Percentiles rank a stretch among this genome's conserved stretches.
Evolutionary conservation across 2,888 invertebrate species (phyloP).

Genomic region (Chironomus riparius): DNA sequence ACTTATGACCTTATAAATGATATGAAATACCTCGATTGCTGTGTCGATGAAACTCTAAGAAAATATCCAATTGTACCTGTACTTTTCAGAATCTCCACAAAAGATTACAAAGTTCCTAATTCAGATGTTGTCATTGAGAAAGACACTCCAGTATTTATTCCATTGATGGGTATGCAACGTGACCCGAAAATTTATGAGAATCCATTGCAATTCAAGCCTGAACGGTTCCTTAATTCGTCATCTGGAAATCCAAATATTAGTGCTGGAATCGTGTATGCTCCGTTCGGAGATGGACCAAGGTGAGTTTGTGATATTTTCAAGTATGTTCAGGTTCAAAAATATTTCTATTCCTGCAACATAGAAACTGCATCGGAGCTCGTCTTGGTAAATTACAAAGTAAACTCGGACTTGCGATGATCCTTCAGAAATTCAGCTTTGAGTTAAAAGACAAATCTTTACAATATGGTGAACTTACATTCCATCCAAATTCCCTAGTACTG

Average conservation of each 20-base stretch:
- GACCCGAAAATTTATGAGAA: slow-evolving; percentile 5
- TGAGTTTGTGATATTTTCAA: neutral
- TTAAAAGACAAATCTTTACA: neutral
- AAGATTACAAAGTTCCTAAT: neutral
- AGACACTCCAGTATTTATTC: slow-evolving; percentile 20
- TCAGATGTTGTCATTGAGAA: neutral
- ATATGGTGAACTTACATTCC: neutral
- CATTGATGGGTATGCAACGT: neutral
- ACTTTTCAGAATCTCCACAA: neutral
- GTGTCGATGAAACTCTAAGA: slow-evolving; percentile 27
- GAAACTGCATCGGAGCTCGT: neutral
- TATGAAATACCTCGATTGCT: slow-evolving; percentile 30
- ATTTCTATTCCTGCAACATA: neutral
- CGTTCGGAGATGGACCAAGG: slow-evolving; percentile 3
- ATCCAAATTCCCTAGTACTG: neutral
- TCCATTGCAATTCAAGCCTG: neutral
- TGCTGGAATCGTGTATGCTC: slow-evolving; percentile 1
- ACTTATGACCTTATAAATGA: slow-evolving; percentile 29
- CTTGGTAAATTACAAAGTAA: neutral
- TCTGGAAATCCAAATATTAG: slow-evolving; percentile 28
- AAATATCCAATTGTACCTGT: slow-evolving; percentile 22
- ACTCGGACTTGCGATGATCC: neutral
- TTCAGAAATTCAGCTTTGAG: neutral
- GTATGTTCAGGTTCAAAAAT: neutral
- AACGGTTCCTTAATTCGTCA: slow-evolving; percentile 11